Base-by-base conservation (phyloP, 2,113 vertebrate species). In the Chamaea fasciata region DNA sequence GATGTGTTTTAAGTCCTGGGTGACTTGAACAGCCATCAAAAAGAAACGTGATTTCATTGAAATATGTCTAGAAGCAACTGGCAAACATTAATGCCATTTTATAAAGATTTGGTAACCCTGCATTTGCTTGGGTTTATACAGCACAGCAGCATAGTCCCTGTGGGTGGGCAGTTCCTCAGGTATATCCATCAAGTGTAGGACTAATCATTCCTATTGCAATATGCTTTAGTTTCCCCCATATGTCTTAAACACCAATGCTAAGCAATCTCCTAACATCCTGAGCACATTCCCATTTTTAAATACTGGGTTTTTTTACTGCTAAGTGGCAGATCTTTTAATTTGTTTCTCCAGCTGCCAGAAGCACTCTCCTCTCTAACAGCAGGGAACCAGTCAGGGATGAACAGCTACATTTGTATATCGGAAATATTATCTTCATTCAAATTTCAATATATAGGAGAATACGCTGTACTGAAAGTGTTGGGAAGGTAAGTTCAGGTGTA, bases 241-340 rank as follows among this genome's bases (percentile, higher is more conserved):
- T 16, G 8, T 30, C 15, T 65, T 62, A 47, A 7, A 2, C 24
- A 75, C 6, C 9, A 37, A 5, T 37, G 5, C 27, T 53, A 85
- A 85, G 20, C 24, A 70, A 2, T 49, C 8, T 21, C 42, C n/a
- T 30, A 47, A 19, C 20, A 42, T 64, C 15, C 37, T 81, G 62
- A 62, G 33, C 11, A 52, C 14, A 33, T 65, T 47, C 8, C 6
- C 4, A 15, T 35, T 53, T 59, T 27, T 2, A 71, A 92, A 85
- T 50, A 22, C 21, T 17, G 2, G 0, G 0, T 2, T 14, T 55
- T 75, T 75, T 82, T 63, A 47, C 9, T 47, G 9, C 49, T 30
- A 39, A 27, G 5, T 7, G 30, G 27, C 5, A 91, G 35, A 63
- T 26, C 68, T 42, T 89, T 76, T 50, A 46, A 55, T 71, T 37